A percentile compares a stretch with the other conserved stretches of the same genome.
phyloP scores from a whole-genome alignment of 1,140 invertebrate genomes.

The Belonocnema kinseyi region DNA sequence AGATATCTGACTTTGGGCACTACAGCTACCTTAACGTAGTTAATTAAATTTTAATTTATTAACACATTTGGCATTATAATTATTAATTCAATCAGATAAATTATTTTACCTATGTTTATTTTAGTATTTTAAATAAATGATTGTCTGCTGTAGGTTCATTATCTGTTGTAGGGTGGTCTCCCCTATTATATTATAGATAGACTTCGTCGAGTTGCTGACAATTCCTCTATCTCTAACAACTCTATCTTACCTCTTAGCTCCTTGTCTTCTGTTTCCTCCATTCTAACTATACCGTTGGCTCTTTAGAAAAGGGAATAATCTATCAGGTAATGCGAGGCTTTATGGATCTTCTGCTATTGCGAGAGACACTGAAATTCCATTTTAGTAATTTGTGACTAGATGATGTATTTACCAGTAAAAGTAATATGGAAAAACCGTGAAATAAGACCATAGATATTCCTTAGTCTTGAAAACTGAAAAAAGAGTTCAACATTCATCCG shows the following conservation, averaged over 20 bases:
- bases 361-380: slow-evolving; percentile 19
- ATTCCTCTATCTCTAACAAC: slow-evolving; percentile 28
- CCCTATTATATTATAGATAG: slow-evolving; percentile 36
- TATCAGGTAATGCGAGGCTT: slow-evolving; percentile 44
- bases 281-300: neutral
- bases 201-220: slow-evolving; percentile 38
- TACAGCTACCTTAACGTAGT: too few relatives aligned
- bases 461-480: neutral
- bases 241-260: neutral
- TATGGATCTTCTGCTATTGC: neutral
- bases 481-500: too few relatives aligned
- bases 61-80: too few relatives aligned
- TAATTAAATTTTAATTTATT: too few relatives aligned
- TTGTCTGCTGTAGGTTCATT: too few relatives aligned
- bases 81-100: too few relatives aligned
- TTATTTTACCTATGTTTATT: too few relatives aligned
- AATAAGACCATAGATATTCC: neutral
- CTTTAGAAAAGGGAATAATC: slow-evolving; percentile 49
- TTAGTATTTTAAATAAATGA: too few relatives aligned
- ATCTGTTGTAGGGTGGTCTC: too few relatives aligned
- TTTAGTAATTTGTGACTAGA: slow-evolving; percentile 4
- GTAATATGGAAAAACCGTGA: neutral
- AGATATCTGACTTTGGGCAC: too few relatives aligned
- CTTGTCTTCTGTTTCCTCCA: slow-evolving; percentile 9
- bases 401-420: neutral